A percentile compares a stretch with the other conserved stretches of the same genome.
These are phyloP conservation scores for Athene noctua DNA, from an alignment of 2,113 vertebrate genomes.

Conservation along the genomic window DNA sequence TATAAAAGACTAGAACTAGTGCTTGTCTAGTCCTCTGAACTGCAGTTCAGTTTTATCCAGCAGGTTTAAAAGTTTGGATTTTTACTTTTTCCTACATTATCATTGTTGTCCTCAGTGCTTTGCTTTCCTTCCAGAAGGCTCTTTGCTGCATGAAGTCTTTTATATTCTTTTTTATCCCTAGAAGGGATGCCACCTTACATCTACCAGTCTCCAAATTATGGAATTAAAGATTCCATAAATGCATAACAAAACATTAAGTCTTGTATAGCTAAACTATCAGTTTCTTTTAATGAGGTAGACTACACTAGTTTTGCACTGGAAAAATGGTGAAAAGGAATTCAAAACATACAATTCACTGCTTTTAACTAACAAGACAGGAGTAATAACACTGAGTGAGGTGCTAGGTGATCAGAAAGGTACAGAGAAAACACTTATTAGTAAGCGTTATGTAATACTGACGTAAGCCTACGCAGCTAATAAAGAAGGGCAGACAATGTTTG, in stretches of 20 bases:
- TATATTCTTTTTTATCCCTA: not conserved
- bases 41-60: not conserved
- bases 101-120: not conserved
- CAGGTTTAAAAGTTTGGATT: constrained; percentile 5
- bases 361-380: not conserved
- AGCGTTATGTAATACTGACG: not conserved
- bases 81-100: not conserved
- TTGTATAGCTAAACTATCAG: not conserved
- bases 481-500: not conserved
- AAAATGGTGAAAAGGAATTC: not conserved
- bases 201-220: not conserved
- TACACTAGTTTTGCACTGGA: not conserved
- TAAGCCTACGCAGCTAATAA: not conserved
- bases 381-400: not conserved
- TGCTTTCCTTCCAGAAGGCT: not conserved
- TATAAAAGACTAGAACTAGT: not conserved
- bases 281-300: not conserved
- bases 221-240: not conserved
- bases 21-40: not conserved
- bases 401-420: not conserved
- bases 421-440: not conserved
- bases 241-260: not conserved
- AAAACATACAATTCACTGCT: not conserved
- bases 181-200: not conserved
- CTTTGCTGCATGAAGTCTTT: not conserved